Evolutionary conservation across 1,140 invertebrate genomes (phyloP).

Genomic region (Bombus consobrinus): DNA sequence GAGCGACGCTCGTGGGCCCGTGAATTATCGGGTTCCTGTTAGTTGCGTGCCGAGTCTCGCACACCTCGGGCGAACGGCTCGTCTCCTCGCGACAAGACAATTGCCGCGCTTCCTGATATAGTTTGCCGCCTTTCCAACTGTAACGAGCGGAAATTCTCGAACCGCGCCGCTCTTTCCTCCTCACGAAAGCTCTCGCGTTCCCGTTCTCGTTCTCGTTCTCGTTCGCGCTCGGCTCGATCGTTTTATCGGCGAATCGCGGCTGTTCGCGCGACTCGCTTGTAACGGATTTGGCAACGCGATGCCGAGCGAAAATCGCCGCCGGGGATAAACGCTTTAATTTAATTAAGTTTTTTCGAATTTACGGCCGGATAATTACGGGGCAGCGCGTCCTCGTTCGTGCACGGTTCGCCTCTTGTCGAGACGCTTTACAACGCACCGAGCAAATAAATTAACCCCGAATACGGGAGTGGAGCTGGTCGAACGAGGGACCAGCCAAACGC

Average conservation of each 20-base stretch:
- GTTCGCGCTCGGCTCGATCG: no score
- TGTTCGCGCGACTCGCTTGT: no score
- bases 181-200: neutral
- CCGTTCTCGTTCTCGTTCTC: no score
- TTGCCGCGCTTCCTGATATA: slow-evolving; percentile 78
- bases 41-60: slow-evolving; percentile 77
- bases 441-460: slow-evolving; percentile 37
- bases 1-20: slow-evolving; percentile 41
- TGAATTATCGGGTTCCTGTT: slow-evolving; percentile 79
- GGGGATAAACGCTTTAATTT: slow-evolving; percentile 17
- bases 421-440: slow-evolving; percentile 19
- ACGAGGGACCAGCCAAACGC: slow-evolving; percentile 7
- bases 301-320: no score
- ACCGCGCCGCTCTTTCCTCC: slow-evolving; percentile 33
- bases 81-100: slow-evolving; percentile 78
- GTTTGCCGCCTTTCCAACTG: slow-evolving; percentile 73
- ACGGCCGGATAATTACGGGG: slow-evolving; percentile 41
- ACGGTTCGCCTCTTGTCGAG: no score
- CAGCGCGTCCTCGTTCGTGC: slow-evolving; percentile 1
- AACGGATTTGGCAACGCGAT: no score
- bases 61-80: slow-evolving; percentile 70
- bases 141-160: slow-evolving; percentile 64
- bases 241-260: no score
- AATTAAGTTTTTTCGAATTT: slow-evolving; percentile 40
- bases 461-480: neutral